Conservation (phyloP, 2,888 invertebrate genomes). For the Drosophila infuscata region DNA sequence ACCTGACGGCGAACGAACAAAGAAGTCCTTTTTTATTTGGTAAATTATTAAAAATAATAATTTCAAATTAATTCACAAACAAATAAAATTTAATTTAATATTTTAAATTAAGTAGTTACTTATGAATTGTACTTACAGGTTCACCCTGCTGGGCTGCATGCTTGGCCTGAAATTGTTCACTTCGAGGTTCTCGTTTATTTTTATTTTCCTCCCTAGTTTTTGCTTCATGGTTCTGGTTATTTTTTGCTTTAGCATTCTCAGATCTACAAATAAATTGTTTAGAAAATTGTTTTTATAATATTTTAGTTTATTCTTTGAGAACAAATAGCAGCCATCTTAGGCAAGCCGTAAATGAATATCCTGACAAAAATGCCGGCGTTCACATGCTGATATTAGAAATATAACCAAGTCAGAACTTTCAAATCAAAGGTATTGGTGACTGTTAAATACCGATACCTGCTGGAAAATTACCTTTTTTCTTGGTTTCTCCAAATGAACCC, state of each 20-base stretch:
- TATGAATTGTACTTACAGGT: slow-evolving; percentile 86
- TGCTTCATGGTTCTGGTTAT: slow-evolving; percentile 45
- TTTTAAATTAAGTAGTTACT: neutral
- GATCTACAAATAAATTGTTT: slow-evolving; percentile 41
- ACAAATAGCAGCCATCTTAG: neutral
- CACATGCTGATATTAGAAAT: neutral
- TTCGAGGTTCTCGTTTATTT: slow-evolving; percentile 81
- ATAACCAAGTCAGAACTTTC: neutral
- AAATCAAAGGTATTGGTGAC: neutral
- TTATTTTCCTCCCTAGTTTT: slow-evolving; percentile 83
- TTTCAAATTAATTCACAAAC: neutral
- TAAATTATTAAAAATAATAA: neutral
- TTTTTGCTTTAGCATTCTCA: slow-evolving; percentile 52
- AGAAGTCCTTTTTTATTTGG: neutral
- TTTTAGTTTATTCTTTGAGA: neutral
- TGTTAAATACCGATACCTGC: neutral
- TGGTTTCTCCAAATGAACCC: neutral
- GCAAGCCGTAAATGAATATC: neutral
- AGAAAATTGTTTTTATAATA: slow-evolving; percentile 14
- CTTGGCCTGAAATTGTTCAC: slow-evolving; percentile 88
- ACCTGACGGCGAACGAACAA: neutral
- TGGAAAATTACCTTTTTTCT: neutral
- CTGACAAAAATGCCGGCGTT: neutral
- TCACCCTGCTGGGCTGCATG: slow-evolving; percentile 89
- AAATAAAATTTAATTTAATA: neutral